These are phyloP conservation scores for Pelobates fuscus DNA, from an alignment of 2,113 vertebrate species.

Conservation along the genomic window DNA sequence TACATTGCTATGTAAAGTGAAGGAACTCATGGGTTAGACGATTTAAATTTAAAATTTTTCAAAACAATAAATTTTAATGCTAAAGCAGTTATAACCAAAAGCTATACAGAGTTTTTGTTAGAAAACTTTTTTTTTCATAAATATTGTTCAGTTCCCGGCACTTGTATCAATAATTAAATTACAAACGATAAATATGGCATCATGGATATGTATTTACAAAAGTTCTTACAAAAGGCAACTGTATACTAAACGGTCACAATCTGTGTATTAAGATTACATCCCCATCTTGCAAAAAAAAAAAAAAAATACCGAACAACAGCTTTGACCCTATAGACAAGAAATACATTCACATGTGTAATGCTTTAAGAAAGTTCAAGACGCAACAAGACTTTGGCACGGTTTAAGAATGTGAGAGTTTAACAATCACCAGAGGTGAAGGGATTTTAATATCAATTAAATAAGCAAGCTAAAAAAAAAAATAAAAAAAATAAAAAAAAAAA, in stretches of 20 bases:
- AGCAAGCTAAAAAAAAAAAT: slow-evolving; percentile 70
- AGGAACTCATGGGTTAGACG: slow-evolving; percentile 64
- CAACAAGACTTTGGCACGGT: slow-evolving; percentile 99
- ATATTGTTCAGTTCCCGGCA: slow-evolving; percentile 98
- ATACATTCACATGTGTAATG: slow-evolving; percentile 99
- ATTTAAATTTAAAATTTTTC: slow-evolving; percentile 81
- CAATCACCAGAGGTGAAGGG: slow-evolving; percentile 92
- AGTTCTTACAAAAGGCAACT: slow-evolving; percentile 99
- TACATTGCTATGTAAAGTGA: slow-evolving; percentile 39
- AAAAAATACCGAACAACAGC: slow-evolving; percentile 89
- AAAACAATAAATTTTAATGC: slow-evolving; percentile 96
- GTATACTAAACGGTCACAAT: slow-evolving; percentile 97
- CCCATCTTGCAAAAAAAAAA: slow-evolving; percentile 80
- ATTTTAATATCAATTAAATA: slow-evolving; percentile 81
- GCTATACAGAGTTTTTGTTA: slow-evolving; percentile 97
- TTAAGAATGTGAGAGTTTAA: slow-evolving; percentile 97
- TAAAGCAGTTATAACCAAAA: slow-evolving; percentile 97
- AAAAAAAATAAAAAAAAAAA: too few species aligned
- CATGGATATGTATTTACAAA: slow-evolving; percentile 99
- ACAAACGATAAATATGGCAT: slow-evolving; percentile 99
- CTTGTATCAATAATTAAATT: slow-evolving; percentile 99
- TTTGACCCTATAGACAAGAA: slow-evolving; percentile 95
- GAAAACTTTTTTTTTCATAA: slow-evolving; percentile 97
- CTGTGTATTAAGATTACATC: slow-evolving; percentile 90
- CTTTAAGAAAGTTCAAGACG: slow-evolving; percentile 94